Conservation (phyloP, 2,797 vertebrate genomes). For the Acipenser oxyrinchus region DNA sequence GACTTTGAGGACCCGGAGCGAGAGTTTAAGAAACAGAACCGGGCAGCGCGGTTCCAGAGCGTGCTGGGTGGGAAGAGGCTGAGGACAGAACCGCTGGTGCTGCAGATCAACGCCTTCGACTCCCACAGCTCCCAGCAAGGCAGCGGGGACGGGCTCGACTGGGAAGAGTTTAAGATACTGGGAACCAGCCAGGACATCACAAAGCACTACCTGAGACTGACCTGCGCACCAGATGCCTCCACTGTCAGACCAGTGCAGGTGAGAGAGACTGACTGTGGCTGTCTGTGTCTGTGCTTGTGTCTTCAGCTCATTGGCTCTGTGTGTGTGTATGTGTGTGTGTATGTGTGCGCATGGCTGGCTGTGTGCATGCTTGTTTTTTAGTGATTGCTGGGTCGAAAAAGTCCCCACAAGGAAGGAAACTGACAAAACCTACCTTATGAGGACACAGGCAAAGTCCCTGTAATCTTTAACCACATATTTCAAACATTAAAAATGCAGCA, state of each 20-base stretch:
- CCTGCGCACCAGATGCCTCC: conserved; percentile 79
- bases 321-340: too few relatives aligned
- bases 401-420: too few relatives aligned
- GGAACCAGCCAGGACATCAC: conserved; percentile 84
- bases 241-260: conserved; percentile 72
- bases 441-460: too few relatives aligned
- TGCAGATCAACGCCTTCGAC: conserved; percentile 63
- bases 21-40: conserved; percentile 84
- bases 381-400: too few relatives aligned
- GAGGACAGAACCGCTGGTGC: conserved; percentile 76
- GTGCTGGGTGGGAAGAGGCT: conserved; percentile 55
- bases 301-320: too few relatives aligned
- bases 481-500: too few relatives aligned
- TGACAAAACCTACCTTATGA: too few relatives aligned
- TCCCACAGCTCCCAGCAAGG: conserved; percentile 54
- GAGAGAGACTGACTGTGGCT: too few relatives aligned
- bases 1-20: conserved; percentile 83
- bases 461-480: too few relatives aligned
- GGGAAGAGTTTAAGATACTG: conserved; percentile 86
- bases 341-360: too few relatives aligned
- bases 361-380: too few relatives aligned
- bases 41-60: conserved; percentile 82
- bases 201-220: conserved; percentile 82
- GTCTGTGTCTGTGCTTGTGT: too few relatives aligned
- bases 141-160: conserved; percentile 69